Base-by-base conservation (phyloP, 2,888 invertebrate species). In the Capitulum mitella region DNA sequence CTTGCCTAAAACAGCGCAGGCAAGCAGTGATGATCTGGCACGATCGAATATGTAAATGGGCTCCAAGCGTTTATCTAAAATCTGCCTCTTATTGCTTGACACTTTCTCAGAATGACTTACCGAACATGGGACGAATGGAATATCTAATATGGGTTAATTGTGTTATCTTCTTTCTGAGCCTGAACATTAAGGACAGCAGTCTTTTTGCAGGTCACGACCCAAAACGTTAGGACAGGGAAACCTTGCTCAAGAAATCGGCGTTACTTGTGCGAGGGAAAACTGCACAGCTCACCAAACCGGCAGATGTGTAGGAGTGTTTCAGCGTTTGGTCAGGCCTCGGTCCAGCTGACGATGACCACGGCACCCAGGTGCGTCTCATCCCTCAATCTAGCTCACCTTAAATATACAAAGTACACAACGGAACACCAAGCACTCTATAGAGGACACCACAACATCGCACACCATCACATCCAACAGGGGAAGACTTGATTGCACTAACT, bases 371-470 rank as follows among this genome's bases (percentile, higher is more conserved):
- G 3, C 12, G 64, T 29, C 12, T 34, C 34, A 14, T 19, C 34
- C 16, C 64, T 19, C 16, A 34, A 16, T 34, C 34, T 58, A n/a
- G 37, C 58, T 29, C 58, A 58, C 58, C 58, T 12, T 58, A n/a
- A 29, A 58, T 58, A 70, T 70, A 70, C 70, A 70, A 70, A 70
- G 70, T 40, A 14, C 70, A 70, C 70, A 37, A 70, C 70, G 22
- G 19, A 10, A 70, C 70, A 70, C 26, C 70, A 70, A 70, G 70
- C 70, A 70, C 40, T 70, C 70, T 70, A 70, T 26, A 37, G 2
- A 40, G 29, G 19, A 70, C 70, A 70, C 26, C 40, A 70, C 70
- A 22, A 70, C 70, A 40, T 26, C 40, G 40, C 70, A 70, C 70
- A 37, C 26, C 40, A 29, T 37, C 70, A 70, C 70, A 70, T 37